Evolutionary conservation across 2,113 vertebrate species (phyloP), one percentile per base, ranked within the genome.

Genomic region (Hepsetus odoe): DNA sequence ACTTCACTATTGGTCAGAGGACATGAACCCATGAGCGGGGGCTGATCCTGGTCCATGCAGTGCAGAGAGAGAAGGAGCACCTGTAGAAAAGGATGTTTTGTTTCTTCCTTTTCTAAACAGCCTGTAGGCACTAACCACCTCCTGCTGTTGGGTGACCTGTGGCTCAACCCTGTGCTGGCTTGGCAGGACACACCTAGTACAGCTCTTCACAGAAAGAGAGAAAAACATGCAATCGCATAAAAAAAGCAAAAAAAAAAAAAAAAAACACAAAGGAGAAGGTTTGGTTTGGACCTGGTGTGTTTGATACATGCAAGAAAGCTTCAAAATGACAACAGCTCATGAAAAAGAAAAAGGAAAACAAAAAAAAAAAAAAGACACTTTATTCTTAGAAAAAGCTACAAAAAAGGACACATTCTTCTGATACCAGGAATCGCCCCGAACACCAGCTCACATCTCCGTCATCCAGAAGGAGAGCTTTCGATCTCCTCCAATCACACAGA

Each of bases 401-500:
- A 81, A 83, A 78, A 71, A 33, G 59, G 11, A 56, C 28, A 80
- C 75, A 79, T 64, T 77, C 53, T 65, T 51, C 28, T 49, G 59
- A 66, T 42, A 35, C 10, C 28, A 33, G 20, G 10, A 51, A 28
- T 46, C 5, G 58, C 13, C 26, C 30, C n/a, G 51, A 12, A 44
- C 24, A 59, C 32, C 13, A 77, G 51, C 85, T 93, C 93, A 99
- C 94, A 97, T 95, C 90, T 98, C 97, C 5, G 98, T 98, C 90
- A 96, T 90, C 97, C 97, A 98, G 80, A 99, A 99, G 62, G 92
- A 93, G 59, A 99, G 93, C 85, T 97, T 98, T 86, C 95, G 94
- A 86, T 99, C 95, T 70, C 95, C 93, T 33, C 97, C 97, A 0
- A 96, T 90, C 58, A 92, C 97, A 66, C 97, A 99, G 22, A 99